phyloP scores from a whole-genome alignment of 2,113 vertebrate genomes.

The Perccottus glenii region DNA sequence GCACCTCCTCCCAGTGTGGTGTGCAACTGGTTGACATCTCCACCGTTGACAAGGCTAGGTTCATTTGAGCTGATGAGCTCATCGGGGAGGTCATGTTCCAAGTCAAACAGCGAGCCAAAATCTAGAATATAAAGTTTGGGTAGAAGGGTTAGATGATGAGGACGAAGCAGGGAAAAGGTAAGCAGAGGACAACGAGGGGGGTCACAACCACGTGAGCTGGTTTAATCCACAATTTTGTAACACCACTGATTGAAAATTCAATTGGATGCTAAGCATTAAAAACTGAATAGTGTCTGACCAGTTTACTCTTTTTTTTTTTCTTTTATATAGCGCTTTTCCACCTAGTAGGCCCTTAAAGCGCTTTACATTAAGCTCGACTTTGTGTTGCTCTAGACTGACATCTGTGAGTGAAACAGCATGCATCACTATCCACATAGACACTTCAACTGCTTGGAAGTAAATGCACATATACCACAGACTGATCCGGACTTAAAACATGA shows the following conservation, averaged over 20 bases:
- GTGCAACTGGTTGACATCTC: constrained; percentile 93
- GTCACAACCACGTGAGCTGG: constrained; percentile 24
- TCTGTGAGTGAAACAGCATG: background rate
- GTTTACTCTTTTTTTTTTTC: constrained; percentile 10
- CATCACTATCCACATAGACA: background rate
- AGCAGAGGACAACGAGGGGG: constrained; percentile 18
- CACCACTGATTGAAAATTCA: constrained; percentile 43
- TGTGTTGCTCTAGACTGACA: background rate
- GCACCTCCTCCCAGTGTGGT: constrained; percentile 86
- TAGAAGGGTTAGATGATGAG: background rate
- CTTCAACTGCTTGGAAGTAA: background rate
- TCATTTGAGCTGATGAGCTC: constrained; percentile 96
- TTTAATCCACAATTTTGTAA: constrained; percentile 41
- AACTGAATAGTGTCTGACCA: constrained; percentile 30
- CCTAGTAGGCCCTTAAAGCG: too few relatives aligned
- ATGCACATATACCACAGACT: constrained; percentile 20
- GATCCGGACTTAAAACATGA: constrained; percentile 30
- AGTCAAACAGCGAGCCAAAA: constrained; percentile 94
- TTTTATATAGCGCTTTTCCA: too few relatives aligned
- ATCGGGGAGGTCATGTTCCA: constrained; percentile 98
- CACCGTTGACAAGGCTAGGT: constrained; percentile 89
- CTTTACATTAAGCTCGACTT: too few relatives aligned
- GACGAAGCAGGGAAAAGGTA: constrained; percentile 5
- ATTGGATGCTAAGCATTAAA: constrained; percentile 37
- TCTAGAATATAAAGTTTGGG: constrained; percentile 77